A percentile compares a stretch with the other conserved stretches of the same genome.
These are phyloP conservation scores for Chouioia cunea DNA, from an alignment of 2,888 invertebrate species.

Conservation along the genomic window DNA sequence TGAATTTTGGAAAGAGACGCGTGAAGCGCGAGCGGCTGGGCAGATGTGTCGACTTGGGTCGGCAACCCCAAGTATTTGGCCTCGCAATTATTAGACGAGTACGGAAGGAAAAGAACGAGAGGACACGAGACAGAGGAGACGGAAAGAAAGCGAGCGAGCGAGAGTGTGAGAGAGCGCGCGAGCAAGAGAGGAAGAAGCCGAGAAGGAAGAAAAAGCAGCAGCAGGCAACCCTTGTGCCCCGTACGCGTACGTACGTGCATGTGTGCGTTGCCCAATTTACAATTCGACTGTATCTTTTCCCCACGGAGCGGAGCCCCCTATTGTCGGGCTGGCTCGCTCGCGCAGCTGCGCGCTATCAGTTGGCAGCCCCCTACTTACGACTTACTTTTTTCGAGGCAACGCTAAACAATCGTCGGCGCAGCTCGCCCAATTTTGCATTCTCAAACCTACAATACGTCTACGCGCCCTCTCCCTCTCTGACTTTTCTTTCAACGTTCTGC, in stretches of 20 bases:
- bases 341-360: conserved; percentile 26
- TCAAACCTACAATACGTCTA: no score
- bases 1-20: conserved; percentile 12
- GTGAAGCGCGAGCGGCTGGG: conserved; percentile 34
- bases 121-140: conserved; percentile 4
- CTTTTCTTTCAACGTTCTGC: conserved; percentile 6
- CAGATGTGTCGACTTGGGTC: conserved; percentile 18
- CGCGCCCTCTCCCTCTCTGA: conserved; percentile 6
- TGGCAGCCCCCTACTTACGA: no score
- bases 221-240: no score
- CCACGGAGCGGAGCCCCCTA: no score
- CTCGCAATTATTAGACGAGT: neutral
- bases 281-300: conserved; percentile 46
- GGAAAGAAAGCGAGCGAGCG: neutral
- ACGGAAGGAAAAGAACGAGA: conserved; percentile 1
- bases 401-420: neutral
- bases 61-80: conserved; percentile 49
- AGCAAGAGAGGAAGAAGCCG: conserved; percentile 10
- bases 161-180: conserved; percentile 19
- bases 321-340: neutral
- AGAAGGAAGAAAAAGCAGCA: no score
- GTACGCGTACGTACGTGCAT: no score
- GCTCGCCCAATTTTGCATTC: no score
- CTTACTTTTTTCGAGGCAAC: neutral
- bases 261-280: conserved; percentile 51